phyloP scores from a whole-genome alignment of 2,113 vertebrate genomes.

The Riparia riparia region DNA sequence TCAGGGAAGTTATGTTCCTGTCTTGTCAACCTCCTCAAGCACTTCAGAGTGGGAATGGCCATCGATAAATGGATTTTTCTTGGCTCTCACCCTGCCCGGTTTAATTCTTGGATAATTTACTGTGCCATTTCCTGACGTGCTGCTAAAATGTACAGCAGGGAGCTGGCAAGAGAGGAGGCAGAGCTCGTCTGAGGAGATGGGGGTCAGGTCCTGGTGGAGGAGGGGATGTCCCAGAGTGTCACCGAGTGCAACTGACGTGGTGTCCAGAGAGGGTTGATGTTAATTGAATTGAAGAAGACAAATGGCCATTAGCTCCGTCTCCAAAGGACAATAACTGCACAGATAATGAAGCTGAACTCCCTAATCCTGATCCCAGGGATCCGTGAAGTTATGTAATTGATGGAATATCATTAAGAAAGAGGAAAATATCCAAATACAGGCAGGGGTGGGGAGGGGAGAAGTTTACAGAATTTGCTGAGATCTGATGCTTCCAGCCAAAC shows the following conservation, averaged over 20 bases:
- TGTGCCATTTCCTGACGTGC: not conserved
- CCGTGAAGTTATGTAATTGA: constrained; percentile 68
- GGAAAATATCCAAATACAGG: constrained; percentile 28
- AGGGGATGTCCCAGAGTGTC: not conserved
- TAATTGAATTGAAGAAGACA: constrained; percentile 74
- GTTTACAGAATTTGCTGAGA: constrained; percentile 24
- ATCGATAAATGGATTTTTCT: constrained; percentile 51
- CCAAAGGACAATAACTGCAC: constrained; percentile 67
- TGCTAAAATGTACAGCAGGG: not conserved
- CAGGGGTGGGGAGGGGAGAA: not conserved
- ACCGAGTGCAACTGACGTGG: not conserved
- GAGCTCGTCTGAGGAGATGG: not conserved
- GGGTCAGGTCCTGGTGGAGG: constrained; percentile 38
- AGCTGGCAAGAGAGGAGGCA: not conserved
- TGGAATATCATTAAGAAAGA: constrained; percentile 65
- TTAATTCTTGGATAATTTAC: constrained; percentile 44
- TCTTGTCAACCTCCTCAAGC: constrained; percentile 6
- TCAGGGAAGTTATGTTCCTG: not conserved
- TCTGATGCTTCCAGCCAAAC: not conserved
- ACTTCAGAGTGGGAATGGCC: not conserved
- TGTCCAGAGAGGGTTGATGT: constrained; percentile 29
- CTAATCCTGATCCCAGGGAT: constrained; percentile 39
- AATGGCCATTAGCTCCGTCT: constrained; percentile 66
- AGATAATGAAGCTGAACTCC: constrained; percentile 74
- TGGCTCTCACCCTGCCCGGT: not conserved